A percentile compares a stretch with the other conserved stretches of the same genome.
These are phyloP conservation scores for Melieria omissa DNA, from an alignment of 2,888 invertebrate genomes.

Conservation along the genomic window DNA sequence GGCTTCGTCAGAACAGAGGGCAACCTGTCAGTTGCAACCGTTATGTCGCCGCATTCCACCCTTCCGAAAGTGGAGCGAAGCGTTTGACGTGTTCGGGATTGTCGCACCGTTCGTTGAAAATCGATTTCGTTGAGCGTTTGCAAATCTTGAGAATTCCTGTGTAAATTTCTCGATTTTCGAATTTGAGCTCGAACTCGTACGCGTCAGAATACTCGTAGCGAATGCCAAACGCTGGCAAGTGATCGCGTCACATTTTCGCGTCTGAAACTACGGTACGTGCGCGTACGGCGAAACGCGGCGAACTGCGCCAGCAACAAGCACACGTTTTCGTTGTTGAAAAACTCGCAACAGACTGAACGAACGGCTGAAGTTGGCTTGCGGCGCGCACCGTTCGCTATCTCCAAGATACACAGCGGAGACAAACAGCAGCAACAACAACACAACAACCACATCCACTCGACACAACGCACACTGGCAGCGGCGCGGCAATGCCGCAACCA, in stretches of 20 bases:
- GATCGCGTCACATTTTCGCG: slow-evolving; percentile 11
- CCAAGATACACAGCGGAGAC: neutral
- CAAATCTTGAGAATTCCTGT: too few species aligned
- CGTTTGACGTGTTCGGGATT: too few species aligned
- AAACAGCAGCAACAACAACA: slow-evolving; percentile 10
- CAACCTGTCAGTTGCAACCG: too few species aligned
- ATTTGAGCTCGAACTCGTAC: too few species aligned
- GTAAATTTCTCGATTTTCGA: too few species aligned
- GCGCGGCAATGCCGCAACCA: slow-evolving; percentile 4
- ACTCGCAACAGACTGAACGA: slow-evolving; percentile 27
- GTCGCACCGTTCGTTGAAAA: too few species aligned
- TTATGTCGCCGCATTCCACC: too few species aligned
- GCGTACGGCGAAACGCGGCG: slow-evolving; percentile 8
- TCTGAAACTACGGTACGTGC: too few species aligned
- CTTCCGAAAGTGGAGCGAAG: too few species aligned
- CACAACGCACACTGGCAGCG: slow-evolving; percentile 6
- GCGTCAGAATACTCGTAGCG: too few species aligned
- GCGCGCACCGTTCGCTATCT: neutral
- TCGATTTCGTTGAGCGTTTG: too few species aligned
- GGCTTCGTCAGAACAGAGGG: too few species aligned
- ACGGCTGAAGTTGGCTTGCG: neutral
- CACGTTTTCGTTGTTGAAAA: slow-evolving; percentile 21
- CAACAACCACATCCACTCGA: slow-evolving; percentile 6
- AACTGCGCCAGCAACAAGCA: slow-evolving; percentile 19
- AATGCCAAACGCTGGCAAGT: slow-evolving; percentile 4